Evolutionary conservation across 2,888 invertebrate species (phyloP), one percentile per base, ranked within the genome.

Genomic region (Philereme transversata): DNA sequence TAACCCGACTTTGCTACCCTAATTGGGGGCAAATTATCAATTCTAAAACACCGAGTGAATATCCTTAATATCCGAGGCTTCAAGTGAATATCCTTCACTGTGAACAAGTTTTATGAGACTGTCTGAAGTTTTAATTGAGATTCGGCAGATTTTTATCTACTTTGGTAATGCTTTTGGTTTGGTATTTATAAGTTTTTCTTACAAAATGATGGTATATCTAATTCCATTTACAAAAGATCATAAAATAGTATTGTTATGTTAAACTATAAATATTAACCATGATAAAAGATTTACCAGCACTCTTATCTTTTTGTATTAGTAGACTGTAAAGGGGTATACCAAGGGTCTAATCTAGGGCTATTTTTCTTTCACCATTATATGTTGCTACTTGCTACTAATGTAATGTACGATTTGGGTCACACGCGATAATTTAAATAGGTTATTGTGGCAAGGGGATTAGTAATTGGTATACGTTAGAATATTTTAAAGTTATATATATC

Each of bases 381-480:
- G 52, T 43, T 44, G 11, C 8, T 22, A 22, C n/a, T 22, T 6
- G 36, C 41, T 48, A 22, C 11, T 44, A 47, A 55, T 57, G 49
- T 10, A 47, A 54, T 10, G 33, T 7, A 38, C 46, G 40, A 58
- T 50, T 62, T 53, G 57, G 57, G 62, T 51, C 62, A 58, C 57
- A 53, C 55, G 43, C 52, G 57, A 57, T 46, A 53, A 57, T 49
- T 22, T 52, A 58, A 47, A 62, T 62, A 44, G 57, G 62, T 62
- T 62, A 62, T 58, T 58, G 57, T 34, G 50, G 57, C 57, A 52
- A 45, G 38, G 35, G 44, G 55, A 41, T 46, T 33, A n/a, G 44
- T 57, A 44, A 22, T 1, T 22, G 22, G 22, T 22, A 1, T 22
- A 3, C 38, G 38, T 38, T 44, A 1, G 43, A 22, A 4, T 10